Evolutionary conservation across 2,888 invertebrate species (phyloP), one percentile per base, ranked within the genome.

Genomic region (Drosophila incognita): DNA sequence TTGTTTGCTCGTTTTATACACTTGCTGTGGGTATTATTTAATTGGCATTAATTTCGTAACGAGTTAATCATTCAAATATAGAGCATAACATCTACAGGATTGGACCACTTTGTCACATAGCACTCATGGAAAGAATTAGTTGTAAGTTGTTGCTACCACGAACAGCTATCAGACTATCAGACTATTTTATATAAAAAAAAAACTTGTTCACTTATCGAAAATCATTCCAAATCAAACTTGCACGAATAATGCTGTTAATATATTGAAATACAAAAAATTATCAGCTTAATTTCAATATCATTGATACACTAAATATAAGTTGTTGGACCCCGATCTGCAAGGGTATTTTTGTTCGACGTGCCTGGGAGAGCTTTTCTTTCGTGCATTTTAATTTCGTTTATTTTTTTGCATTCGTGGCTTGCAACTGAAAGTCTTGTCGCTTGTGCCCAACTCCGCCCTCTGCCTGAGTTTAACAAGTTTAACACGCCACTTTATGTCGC

Each of bases 401-500:
- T 62, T 36, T 49, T 60, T 63, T 63, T 46, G 60, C 38, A 21
- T 52, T 33, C 61, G 27, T 18, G 38, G 74, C 29, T 61, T 66
- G 66, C 78, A 80, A 76, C 64, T 51, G 68, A 57, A 62, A 62
- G 59, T 57, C 51, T 54, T 27, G 51, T 42, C 40, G 15, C n/a
- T 42, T 57, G 42, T 29, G 31, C 29, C 42, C 24, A 54, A 66
- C 49, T 42, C n/a, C 51, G 61, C 51, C 49, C 67, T 24, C 60
- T 63, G 81, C 68, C 62, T 15, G 77, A 82, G 81, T 77, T 83
- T 81, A 79, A 74, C 69, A 74, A 79, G 77, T 82, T 81, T 79
- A 59, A 69, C 74, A 63, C 74, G 66, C 70, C 57, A 79, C 75
- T 86, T 88, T 72, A 71, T 66, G 69, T 75, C 59, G 79, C 68